Evolutionary conservation across 2,797 vertebrate species (phyloP), one percentile per base, ranked within the genome.

Genomic region (Eutrigla gurnardus): DNA sequence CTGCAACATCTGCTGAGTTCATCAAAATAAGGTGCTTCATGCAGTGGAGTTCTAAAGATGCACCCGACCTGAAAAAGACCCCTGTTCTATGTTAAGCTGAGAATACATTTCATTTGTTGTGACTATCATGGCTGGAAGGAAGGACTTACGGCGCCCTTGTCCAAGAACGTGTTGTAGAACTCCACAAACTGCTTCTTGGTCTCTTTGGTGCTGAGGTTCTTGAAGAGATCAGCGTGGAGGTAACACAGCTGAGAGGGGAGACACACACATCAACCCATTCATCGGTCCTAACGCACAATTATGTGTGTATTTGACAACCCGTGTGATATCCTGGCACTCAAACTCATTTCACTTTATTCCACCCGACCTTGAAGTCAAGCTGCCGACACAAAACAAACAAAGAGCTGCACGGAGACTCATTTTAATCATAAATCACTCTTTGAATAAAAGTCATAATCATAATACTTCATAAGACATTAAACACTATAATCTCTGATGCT

Each of bases 161-260:
- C 96, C 92, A 97, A 78, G 88, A 97, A 98, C 64, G 73, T 96
- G 90, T 96, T 96, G 91, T 91, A 94, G 89, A 97, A 97, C 70
- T 98, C 97, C 55, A 92, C 82, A 93, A 97, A 97, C 50, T 95
- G 94, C 84, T 97, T 97, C 93, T 95, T 97, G 78, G 93, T 94
- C 82, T 98, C 97, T 92, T 97, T 97, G 91, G 95, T 40, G 73
- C 78, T 95, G 82, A 96, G 91, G n/a, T 77, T 93, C 81, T 54
- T 92, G 63, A 97, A 86, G 83, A 97, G 92, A 47, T 97, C 96
- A 5, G 94, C 96, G 5, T 98, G 96, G 64, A 98, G 95, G 90
- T 95, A 97, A 86, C 96, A 97, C 61, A 98, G 94, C 97, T 98
- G 85, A 39, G 52, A 75, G 49, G 18, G 36, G n/a, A 61, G 33